phyloP scores from a whole-genome alignment of 2,113 vertebrate species.

The Chloropsis cyanopogon region DNA sequence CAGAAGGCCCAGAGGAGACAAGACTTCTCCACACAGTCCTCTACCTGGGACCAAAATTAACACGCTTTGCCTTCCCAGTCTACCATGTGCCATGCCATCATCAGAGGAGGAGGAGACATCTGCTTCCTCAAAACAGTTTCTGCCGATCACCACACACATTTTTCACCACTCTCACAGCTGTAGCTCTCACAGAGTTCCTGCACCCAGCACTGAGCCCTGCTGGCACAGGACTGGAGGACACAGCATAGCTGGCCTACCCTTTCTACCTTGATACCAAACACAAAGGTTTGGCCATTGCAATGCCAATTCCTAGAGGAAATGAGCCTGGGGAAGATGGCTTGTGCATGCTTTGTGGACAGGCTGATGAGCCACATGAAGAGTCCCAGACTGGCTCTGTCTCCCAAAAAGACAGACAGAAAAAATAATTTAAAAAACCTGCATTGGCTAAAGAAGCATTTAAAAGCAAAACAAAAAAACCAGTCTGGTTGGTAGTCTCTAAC shows the following conservation, averaged over 20 bases:
- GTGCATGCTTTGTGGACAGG: not conserved
- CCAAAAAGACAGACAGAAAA: not conserved
- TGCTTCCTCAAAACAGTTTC: not conserved
- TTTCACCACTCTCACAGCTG: not conserved
- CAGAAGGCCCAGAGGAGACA: not conserved
- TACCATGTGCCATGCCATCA: not conserved
- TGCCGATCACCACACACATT: not conserved
- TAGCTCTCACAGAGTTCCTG: not conserved
- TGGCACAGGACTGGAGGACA: not conserved
- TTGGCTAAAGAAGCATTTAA: not conserved
- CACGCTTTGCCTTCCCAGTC: not conserved
- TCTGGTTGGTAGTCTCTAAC: not conserved
- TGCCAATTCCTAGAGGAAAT: not conserved
- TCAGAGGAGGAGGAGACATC: not conserved
- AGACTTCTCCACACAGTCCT: not conserved
- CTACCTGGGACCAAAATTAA: not conserved
- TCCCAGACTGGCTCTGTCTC: not conserved
- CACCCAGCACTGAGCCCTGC: accelerated
- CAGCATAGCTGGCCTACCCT: not conserved
- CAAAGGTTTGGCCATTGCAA: not conserved
- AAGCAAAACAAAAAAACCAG: not conserved
- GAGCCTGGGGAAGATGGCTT: not conserved
- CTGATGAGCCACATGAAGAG: not conserved
- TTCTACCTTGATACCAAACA: not conserved
- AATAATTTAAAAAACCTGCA: not conserved